Base-by-base conservation (phyloP, 2,113 vertebrate genomes). In the Semicossyphus pulcher region DNA sequence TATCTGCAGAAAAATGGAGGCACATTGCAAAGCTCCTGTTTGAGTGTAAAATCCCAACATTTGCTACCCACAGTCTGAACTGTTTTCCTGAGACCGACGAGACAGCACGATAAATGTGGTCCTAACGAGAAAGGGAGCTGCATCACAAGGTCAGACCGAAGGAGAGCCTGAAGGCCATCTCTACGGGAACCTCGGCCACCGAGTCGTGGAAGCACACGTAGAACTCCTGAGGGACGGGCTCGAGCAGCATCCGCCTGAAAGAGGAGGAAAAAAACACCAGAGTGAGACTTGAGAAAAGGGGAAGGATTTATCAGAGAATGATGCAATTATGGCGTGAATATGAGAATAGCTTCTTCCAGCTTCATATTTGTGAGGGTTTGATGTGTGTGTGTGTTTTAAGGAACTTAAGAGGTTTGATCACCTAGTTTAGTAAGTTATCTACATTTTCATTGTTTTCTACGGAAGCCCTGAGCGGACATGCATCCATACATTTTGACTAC, bases 181-280 rank as follows among this genome's bases (percentile, higher is more conserved):
- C 98, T 25, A 98, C 93, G 0, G 95, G 95, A 83, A 97, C 91
- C 72, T 98, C 97, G 0, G 96, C 91, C 66, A 99, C 96, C 0
- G 98, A 99, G 81, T 99, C 97, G 28, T 98, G 98, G 81, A 99
- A 99, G 78, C 98, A 99, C 44, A 99, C 96, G 0, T 98, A 99
- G 80, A 97, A 96, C 84, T 99, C 97, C 87, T 97, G 97, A 90
- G 96, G 96, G 61, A 95, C 92, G 0, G 97, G 98, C 78, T 96
- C 93, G 1, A 96, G 91, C 80, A 98, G 86, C 76, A 97, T 96
- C 86, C 97, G 95, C 77, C 97, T 99, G 90, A 14, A 0, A 12
- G 9, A n/a, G 1, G 16, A 18, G 28, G 15, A 4, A 15, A 28
- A 10, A 12, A 3, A 48, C 3, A 28, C 9, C 44, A 44, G 18